These are phyloP conservation scores for Meloidogyne exigua DNA, from an alignment of 1,140 invertebrate genomes.

Conservation along the genomic window DNA sequence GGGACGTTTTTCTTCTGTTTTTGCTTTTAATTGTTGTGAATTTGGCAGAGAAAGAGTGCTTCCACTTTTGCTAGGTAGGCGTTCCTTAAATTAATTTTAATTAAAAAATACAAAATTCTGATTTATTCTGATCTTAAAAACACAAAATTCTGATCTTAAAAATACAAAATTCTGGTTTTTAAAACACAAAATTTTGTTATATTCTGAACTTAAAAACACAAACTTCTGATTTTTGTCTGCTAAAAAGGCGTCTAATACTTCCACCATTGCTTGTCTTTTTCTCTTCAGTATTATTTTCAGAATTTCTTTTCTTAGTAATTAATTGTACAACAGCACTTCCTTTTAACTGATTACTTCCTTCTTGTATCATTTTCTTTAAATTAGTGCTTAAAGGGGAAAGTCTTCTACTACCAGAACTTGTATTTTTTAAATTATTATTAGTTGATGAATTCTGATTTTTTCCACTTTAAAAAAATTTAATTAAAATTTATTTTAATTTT, in stretches of 20 bases:
- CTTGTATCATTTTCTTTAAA: constrained; percentile 1
- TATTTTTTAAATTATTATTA: neutral
- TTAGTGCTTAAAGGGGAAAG: neutral
- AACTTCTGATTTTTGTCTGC: neutral
- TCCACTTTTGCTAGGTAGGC: neutral
- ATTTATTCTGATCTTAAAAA: neutral
- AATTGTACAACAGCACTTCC: neutral
- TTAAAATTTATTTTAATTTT: neutral
- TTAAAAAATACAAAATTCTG: neutral
- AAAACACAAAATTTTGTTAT: neutral
- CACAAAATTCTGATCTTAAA: neutral
- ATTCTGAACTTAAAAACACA: neutral
- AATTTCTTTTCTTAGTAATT: neutral
- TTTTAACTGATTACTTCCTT: neutral
- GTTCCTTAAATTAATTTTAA: neutral
- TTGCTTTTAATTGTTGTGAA: neutral
- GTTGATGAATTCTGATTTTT: neutral
- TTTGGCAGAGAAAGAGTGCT: neutral
- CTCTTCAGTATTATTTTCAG: neutral
- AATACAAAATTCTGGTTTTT: neutral
- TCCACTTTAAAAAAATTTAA: neutral
- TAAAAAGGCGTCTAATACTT: neutral
- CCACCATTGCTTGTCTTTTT: neutral
- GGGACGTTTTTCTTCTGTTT: neutral
- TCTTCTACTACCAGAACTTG: neutral